Conservation (phyloP, 2,113 vertebrate species). For the Phalacrocorax pelagicus region DNA sequence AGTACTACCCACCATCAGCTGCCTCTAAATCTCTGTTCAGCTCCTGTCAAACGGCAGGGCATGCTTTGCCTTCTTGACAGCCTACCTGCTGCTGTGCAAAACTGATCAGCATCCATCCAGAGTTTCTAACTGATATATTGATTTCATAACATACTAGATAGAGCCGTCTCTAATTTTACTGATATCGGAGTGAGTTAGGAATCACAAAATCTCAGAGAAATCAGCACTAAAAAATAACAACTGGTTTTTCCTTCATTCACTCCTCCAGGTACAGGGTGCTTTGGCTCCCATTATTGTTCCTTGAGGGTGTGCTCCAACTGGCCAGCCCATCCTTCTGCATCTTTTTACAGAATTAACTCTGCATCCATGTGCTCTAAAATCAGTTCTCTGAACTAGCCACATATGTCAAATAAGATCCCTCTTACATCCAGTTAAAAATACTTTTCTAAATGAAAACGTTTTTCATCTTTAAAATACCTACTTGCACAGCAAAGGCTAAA, state of each 20-base stretch:
- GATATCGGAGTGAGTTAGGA: neutral
- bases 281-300: neutral
- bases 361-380: neutral
- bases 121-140: neutral
- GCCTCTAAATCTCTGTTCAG: neutral
- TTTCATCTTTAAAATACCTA: neutral
- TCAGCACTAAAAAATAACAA: neutral
- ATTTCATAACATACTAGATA: neutral
- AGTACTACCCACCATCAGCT: neutral
- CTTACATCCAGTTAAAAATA: neutral
- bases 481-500: neutral
- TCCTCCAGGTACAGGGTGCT: neutral
- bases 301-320: neutral
- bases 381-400: neutral
- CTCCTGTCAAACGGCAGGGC: neutral
- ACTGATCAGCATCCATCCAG: neutral
- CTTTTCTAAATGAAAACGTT: neutral
- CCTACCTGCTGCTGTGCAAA: neutral
- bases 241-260: neutral
- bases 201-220: neutral
- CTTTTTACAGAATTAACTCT: neutral
- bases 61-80: neutral
- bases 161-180: neutral
- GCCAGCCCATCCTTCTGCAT: neutral
- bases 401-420: neutral